phyloP scores from a whole-genome alignment of 2,888 invertebrate species.

The Cantharis rufa region DNA sequence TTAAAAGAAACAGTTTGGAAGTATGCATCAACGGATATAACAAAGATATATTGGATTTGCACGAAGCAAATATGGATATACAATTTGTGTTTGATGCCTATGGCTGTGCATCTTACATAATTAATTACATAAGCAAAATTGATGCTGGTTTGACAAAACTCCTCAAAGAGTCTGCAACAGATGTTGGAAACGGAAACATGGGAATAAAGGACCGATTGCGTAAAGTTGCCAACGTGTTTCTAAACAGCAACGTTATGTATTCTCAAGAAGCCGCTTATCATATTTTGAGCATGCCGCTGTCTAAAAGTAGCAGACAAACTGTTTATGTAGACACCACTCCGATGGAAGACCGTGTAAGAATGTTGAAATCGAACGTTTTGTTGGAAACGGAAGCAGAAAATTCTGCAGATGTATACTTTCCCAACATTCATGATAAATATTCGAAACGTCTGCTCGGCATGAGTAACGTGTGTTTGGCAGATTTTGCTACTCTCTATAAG shows the following conservation, averaged over 20 bases:
- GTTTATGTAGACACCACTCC: not conserved
- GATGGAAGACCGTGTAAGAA: too few relatives aligned
- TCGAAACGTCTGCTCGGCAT: too few relatives aligned
- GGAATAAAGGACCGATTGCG: not conserved
- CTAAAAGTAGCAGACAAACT: slow-evolving; percentile 9
- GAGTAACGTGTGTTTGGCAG: too few relatives aligned
- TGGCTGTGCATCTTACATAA: slow-evolving; percentile 36
- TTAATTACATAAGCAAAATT: not conserved
- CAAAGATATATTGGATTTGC: slow-evolving; percentile 31
- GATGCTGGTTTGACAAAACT: not conserved
- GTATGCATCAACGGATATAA: slow-evolving; percentile 36
- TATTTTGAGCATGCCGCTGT: slow-evolving; percentile 32
- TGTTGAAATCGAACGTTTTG: too few relatives aligned
- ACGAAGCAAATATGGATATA: slow-evolving; percentile 13
- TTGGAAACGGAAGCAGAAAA: too few relatives aligned
- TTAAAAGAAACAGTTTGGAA: slow-evolving; percentile 31
- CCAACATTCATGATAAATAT: too few relatives aligned
- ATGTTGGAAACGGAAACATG: not conserved
- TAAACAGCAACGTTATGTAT: slow-evolving; percentile 29
- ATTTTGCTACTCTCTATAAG: too few relatives aligned
- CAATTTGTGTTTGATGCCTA: slow-evolving; percentile 36
- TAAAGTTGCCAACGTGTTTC: slow-evolving; percentile 24
- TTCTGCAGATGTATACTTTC: too few relatives aligned
- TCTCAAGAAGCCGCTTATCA: slow-evolving; percentile 37
- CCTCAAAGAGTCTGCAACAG: not conserved